A percentile compares a stretch with the other conserved stretches of the same genome.
Evolutionary conservation across 23 tunicate genomes (phyloP).

Genomic region (Styela plicata): DNA sequence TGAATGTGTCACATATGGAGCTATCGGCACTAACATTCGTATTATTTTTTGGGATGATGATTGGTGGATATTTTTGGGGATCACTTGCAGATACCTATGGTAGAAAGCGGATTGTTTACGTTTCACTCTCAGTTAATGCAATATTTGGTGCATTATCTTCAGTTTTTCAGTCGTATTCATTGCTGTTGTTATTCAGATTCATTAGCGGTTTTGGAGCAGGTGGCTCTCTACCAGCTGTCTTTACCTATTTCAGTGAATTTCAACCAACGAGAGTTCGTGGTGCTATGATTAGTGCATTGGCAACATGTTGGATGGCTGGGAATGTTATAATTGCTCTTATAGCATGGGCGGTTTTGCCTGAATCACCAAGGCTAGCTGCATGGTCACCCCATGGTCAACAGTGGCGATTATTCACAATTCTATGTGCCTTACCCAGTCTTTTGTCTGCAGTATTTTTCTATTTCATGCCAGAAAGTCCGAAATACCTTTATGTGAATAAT

Average conservation of each 20-base stretch:
- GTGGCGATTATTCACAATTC: conserved; percentile 70
- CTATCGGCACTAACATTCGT: conserved; percentile 52
- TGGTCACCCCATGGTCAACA: conserved; percentile 55
- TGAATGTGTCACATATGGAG: conserved; percentile 35
- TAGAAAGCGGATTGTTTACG: conserved; percentile 44
- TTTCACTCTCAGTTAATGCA: conserved; percentile 64
- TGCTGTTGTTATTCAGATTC: conserved; percentile 47
- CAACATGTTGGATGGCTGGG: conserved; percentile 95
- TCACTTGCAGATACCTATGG: conserved; percentile 73
- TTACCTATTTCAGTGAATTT: conserved; percentile 89
- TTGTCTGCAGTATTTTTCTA: conserved; percentile 57
- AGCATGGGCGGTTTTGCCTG: conserved; percentile 55
- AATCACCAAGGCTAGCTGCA: conserved; percentile 7
- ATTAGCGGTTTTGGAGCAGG: conserved; percentile 90
- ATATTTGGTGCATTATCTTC: conserved; percentile 67
- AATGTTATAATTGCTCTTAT: conserved; percentile 65
- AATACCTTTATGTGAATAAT: conserved; percentile 50
- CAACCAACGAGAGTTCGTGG: conserved; percentile 64
- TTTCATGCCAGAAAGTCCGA: conserved; percentile 90
- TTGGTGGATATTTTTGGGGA: conserved; percentile 93
- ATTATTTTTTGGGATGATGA: conserved; percentile 79
- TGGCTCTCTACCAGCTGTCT: conserved; percentile 84
- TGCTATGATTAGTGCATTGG: conserved; percentile 90
- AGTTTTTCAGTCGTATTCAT: conserved; percentile 27
- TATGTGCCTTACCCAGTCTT: conserved; percentile 76